A percentile compares a stretch with the other conserved stretches of the same genome.
phyloP scores from a whole-genome alignment of 2,797 vertebrate genomes.

The Poeciliopsis presidionis region DNA sequence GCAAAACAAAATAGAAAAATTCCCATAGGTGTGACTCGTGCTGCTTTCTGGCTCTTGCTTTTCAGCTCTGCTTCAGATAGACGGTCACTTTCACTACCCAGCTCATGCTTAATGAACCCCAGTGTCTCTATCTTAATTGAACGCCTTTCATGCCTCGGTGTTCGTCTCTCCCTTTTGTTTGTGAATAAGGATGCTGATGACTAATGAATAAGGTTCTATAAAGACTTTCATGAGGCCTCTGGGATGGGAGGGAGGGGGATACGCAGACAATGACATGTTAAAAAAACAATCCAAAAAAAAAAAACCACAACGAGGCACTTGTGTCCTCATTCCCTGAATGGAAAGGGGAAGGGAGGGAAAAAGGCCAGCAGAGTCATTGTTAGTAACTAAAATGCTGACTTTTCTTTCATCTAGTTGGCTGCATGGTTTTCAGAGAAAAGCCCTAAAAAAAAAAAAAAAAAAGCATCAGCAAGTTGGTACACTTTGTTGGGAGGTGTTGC shows the following conservation, averaged over 20 bases:
- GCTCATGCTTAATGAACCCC: constrained; percentile 90
- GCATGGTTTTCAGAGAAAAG: constrained; percentile 20
- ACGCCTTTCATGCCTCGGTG: constrained; percentile 81
- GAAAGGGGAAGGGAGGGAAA: background rate
- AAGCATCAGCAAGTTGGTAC: constrained; percentile 24
- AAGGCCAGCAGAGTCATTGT: constrained; percentile 26
- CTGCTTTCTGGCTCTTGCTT: constrained; percentile 33
- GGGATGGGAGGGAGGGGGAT: background rate
- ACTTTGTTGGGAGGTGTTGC: constrained; percentile 15
- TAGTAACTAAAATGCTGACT: constrained; percentile 45
- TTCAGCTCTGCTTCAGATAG: constrained; percentile 77
- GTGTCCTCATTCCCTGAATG: constrained; percentile 4
- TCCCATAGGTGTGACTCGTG: constrained; percentile 11
- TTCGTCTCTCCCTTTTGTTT: constrained; percentile 45
- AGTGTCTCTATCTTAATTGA: constrained; percentile 89
- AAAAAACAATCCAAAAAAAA: background rate
- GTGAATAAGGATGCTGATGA: constrained; percentile 54
- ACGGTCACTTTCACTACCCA: constrained; percentile 86
- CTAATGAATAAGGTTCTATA: constrained; percentile 65
- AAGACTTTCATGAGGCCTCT: constrained; percentile 53
- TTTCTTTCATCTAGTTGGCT: constrained; percentile 31
- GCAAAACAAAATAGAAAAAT: constrained; percentile 20
- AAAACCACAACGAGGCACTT: background rate
- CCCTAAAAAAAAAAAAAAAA: constrained; percentile 24
- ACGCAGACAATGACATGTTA: constrained; percentile 15